A percentile compares a stretch with the other conserved stretches of the same genome.
phyloP scores from a whole-genome alignment of 2,113 vertebrate species.

The Toxotes chatareus region DNA sequence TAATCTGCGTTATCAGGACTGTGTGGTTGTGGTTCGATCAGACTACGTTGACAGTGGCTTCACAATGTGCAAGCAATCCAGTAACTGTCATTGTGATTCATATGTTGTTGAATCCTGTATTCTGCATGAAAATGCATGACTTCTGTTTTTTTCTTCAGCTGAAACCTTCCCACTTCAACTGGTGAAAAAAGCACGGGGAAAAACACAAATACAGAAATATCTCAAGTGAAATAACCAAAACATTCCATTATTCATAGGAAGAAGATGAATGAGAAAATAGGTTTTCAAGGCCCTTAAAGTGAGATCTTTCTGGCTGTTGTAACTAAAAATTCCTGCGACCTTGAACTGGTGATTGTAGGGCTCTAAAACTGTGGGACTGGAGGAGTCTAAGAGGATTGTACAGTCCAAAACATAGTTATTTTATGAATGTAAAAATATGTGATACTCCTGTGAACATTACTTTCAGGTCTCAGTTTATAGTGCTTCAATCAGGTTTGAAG shows the following conservation, averaged over 20 bases:
- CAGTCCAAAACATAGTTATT: background rate
- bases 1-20: too few species aligned
- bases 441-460: background rate
- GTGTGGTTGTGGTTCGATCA: too few species aligned
- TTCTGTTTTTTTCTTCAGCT: too few species aligned
- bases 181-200: too few species aligned
- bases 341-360: background rate
- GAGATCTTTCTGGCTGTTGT: background rate
- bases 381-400: background rate
- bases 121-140: too few species aligned
- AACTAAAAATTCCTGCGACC: background rate
- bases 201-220: too few species aligned
- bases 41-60: too few species aligned
- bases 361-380: background rate
- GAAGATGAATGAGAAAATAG: background rate
- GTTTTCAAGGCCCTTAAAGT: conserved; percentile 1
- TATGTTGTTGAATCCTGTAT: too few species aligned
- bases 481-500: conserved; percentile 7
- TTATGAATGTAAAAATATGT: background rate
- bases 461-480: background rate
- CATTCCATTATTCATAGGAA: background rate
- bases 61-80: too few species aligned
- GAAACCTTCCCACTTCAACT: too few species aligned
- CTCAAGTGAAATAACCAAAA: too few species aligned
- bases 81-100: too few species aligned